Conservation (phyloP, 2,888 invertebrate species). For the Oxystoma pomonae region DNA sequence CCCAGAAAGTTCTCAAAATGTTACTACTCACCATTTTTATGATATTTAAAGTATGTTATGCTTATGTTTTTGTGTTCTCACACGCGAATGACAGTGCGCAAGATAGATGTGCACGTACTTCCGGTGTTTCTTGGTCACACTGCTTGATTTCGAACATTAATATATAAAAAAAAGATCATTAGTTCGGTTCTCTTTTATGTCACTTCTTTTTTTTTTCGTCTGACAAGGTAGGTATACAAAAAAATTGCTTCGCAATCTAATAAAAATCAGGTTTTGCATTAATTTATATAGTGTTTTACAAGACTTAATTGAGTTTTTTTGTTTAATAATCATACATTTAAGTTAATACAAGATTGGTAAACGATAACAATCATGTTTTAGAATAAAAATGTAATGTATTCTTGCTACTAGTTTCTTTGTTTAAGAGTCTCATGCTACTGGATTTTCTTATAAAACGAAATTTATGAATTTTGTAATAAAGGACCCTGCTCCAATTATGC, state of each 20-base stretch:
- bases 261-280: not conserved
- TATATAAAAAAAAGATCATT: slow-evolving; percentile 36
- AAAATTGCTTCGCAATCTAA: not conserved
- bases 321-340: not conserved
- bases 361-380: too few relatives aligned
- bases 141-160: slow-evolving; percentile 41
- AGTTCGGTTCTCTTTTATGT: slow-evolving; percentile 25
- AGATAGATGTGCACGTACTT: slow-evolving; percentile 41
- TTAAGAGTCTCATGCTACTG: too few relatives aligned
- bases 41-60: slow-evolving; percentile 7
- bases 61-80: slow-evolving; percentile 42
- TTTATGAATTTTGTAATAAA: too few relatives aligned
- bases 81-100: slow-evolving; percentile 42
- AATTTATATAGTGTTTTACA: not conserved
- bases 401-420: too few relatives aligned
- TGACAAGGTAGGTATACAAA: slow-evolving; percentile 4
- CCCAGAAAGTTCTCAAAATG: too few relatives aligned
- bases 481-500: too few relatives aligned
- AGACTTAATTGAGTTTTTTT: not conserved
- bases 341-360: not conserved
- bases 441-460: too few relatives aligned
- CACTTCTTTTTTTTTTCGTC: slow-evolving; percentile 8
- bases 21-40: too few relatives aligned
- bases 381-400: too few relatives aligned
- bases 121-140: slow-evolving; percentile 43